These are phyloP conservation scores for Cryptophagus acutangulus DNA, from an alignment of 2,888 invertebrate species.

Conservation along the genomic window DNA sequence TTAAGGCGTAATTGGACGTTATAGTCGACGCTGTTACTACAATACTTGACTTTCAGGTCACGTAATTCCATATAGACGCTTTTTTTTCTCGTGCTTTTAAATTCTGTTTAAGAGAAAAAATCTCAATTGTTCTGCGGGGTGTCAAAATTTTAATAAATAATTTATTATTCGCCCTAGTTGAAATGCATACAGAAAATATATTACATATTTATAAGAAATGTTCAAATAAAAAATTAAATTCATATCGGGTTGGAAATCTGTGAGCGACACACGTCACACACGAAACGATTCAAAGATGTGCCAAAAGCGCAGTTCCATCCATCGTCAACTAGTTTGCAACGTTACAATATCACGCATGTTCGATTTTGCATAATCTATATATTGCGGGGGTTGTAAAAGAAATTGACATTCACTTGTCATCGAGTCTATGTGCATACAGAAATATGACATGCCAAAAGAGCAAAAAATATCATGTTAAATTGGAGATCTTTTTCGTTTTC, in stretches of 20 bases:
- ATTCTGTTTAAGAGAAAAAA: background rate
- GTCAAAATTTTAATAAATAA: too few relatives aligned
- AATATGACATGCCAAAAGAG: too few relatives aligned
- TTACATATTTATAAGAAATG: too few relatives aligned
- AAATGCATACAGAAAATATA: too few relatives aligned
- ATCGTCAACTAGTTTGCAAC: background rate
- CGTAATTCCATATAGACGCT: conserved; percentile 22
- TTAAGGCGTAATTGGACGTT: conserved; percentile 33
- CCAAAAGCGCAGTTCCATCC: background rate
- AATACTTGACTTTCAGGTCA: conserved; percentile 22
- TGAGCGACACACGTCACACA: background rate
- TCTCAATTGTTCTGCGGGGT: too few relatives aligned
- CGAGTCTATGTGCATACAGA: too few relatives aligned
- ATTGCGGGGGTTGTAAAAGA: background rate
- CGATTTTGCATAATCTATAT: conserved; percentile 2
- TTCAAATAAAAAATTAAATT: conserved; percentile 2
- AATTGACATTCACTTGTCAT: conserved; percentile 9
- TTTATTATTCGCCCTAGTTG: too few relatives aligned
- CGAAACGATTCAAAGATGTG: background rate
- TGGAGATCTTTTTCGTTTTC: too few relatives aligned
- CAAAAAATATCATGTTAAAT: too few relatives aligned
- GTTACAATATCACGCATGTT: conserved; percentile 3
- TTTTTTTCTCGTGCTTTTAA: background rate
- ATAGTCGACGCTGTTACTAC: conserved; percentile 22
- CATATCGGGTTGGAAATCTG: conserved; percentile 15